Conservation (phyloP, 2,797 vertebrate genomes). For the Acridotheres tristis region DNA sequence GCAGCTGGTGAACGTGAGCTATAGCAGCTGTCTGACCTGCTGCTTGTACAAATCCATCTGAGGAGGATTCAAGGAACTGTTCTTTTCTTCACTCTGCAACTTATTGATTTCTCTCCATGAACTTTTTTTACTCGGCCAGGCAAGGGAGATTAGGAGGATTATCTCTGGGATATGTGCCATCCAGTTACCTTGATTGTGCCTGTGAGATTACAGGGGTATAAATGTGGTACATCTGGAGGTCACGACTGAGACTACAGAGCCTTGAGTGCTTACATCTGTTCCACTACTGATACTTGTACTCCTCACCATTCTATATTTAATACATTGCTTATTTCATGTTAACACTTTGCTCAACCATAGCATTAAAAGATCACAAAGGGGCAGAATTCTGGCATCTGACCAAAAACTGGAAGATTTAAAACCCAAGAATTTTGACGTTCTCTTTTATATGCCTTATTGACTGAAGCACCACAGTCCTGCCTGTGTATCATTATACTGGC, state of each 20-base stretch:
- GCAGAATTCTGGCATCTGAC: not conserved
- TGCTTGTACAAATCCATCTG: not conserved
- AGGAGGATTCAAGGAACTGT: not conserved
- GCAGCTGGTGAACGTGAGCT: not conserved
- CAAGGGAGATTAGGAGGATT: conserved; percentile 47
- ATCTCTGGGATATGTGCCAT: conserved; percentile 17
- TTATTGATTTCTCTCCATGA: conserved; percentile 33
- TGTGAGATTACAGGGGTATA: conserved; percentile 29
- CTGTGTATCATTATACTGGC: not conserved
- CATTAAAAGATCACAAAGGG: not conserved
- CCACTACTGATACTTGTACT: not conserved
- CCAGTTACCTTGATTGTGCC: not conserved
- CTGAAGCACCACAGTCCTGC: not conserved
- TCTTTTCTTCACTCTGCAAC: not conserved
- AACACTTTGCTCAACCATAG: not conserved
- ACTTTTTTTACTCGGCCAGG: not conserved
- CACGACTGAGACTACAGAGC: not conserved
- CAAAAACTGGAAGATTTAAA: not conserved
- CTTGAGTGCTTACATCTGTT: conserved; percentile 13
- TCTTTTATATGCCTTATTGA: not conserved
- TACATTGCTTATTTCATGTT: not conserved
- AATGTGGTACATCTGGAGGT: conserved; percentile 32
- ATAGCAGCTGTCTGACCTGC: not conserved
- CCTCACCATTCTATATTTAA: not conserved
- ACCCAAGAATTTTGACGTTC: not conserved